These are phyloP conservation scores for Imbricaverruca yamaguchii DNA, from an alignment of 2,888 invertebrate species.

Conservation along the genomic window DNA sequence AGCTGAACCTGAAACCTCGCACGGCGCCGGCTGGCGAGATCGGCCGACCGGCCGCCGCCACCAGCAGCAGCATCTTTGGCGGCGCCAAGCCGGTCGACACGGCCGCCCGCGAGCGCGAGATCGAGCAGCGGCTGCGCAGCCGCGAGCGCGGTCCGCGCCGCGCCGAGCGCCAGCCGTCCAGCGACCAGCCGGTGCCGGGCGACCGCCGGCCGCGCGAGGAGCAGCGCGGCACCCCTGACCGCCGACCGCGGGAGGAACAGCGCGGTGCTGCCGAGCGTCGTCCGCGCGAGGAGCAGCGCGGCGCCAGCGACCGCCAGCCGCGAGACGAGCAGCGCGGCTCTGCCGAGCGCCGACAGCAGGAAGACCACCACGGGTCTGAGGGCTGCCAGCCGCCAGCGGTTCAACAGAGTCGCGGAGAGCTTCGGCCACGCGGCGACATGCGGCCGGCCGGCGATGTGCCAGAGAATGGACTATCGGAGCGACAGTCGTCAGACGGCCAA, in stretches of 20 bases:
- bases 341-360: background rate
- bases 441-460: too few species aligned
- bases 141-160: background rate
- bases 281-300: too few species aligned
- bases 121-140: slow-evolving; percentile 40
- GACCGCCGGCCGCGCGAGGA: too few species aligned
- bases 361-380: background rate
- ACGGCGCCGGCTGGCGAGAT: slow-evolving; percentile 34
- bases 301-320: background rate
- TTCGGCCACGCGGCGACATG: too few species aligned
- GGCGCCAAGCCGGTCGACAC: slow-evolving; percentile 47
- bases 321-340: background rate
- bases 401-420: too few species aligned
- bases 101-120: slow-evolving; percentile 43
- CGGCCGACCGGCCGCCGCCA: background rate
- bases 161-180: too few species aligned
- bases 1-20: slow-evolving; percentile 15
- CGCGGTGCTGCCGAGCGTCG: too few species aligned
- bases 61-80: slow-evolving; percentile 56
- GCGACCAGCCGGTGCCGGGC: too few species aligned
- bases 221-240: too few species aligned
- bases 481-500: too few species aligned
- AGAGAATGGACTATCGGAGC: too few species aligned
- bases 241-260: background rate
- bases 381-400: too few species aligned